Conservation (phyloP, 2,113 vertebrate species). For the Burhinus oedicnemus region DNA sequence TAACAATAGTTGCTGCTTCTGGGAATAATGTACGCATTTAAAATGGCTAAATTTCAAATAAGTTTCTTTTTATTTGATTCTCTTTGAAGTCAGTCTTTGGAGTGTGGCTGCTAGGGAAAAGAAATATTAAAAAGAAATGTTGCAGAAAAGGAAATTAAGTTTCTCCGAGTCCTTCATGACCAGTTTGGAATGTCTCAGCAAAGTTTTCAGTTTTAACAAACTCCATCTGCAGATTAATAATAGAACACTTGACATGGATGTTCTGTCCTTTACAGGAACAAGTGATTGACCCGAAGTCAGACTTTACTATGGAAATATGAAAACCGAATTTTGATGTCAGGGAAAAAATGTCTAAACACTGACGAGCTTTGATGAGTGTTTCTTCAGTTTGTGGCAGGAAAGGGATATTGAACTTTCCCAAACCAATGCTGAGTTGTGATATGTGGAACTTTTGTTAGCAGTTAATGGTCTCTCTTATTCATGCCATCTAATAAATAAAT, state of each 20-base stretch:
- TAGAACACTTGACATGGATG: conserved; percentile 6
- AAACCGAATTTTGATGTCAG: background rate
- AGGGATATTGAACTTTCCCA: background rate
- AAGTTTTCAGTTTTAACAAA: conserved; percentile 22
- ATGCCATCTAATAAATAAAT: background rate
- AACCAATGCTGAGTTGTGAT: background rate
- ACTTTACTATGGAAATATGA: background rate
- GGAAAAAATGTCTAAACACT: background rate
- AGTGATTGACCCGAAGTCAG: conserved; percentile 33
- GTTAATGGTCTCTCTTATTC: background rate
- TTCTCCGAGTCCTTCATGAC: background rate
- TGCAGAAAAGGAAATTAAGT: conserved; percentile 35
- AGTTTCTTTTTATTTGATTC: background rate
- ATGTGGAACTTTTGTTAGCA: background rate
- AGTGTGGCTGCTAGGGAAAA: background rate
- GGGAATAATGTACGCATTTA: background rate
- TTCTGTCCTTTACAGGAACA: conserved; percentile 10
- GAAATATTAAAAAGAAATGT: conserved; percentile 1
- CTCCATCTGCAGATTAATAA: conserved; percentile 48
- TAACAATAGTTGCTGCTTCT: background rate
- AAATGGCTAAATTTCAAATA: conserved; percentile 6
- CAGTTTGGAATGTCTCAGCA: conserved; percentile 10
- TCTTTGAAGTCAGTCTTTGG: conserved; percentile 17
- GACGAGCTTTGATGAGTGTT: background rate
- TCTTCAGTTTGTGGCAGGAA: conserved; percentile 8